phyloP scores from a whole-genome alignment of 2,113 vertebrate genomes.

The Neolamprologus devosi region DNA sequence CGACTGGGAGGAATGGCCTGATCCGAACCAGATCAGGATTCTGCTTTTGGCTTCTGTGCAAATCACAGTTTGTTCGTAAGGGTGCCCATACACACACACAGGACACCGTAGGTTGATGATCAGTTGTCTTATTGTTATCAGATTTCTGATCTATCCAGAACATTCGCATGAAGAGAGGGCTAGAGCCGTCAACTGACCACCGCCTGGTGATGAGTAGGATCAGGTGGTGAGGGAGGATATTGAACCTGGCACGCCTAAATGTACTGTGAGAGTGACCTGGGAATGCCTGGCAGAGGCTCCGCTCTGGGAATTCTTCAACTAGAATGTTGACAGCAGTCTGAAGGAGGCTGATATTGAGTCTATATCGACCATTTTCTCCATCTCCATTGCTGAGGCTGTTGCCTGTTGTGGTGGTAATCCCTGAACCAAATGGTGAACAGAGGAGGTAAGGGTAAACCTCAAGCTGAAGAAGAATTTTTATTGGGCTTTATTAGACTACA shows the following conservation, averaged over 20 bases:
- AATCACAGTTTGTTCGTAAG: neutral
- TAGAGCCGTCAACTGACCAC: neutral
- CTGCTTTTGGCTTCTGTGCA: neutral
- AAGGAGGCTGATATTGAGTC: neutral
- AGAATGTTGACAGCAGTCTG: neutral
- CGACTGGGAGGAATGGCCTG: neutral
- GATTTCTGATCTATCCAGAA: neutral
- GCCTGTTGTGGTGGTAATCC: neutral
- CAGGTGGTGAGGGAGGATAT: neutral
- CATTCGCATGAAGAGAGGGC: neutral
- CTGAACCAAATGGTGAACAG: neutral
- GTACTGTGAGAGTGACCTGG: neutral
- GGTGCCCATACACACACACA: neutral
- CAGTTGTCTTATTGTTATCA: neutral
- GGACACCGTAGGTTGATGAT: neutral
- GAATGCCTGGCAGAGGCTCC: neutral
- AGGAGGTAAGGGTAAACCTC: accelerated
- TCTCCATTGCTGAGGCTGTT: neutral
- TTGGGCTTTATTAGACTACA: neutral
- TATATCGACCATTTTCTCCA: neutral
- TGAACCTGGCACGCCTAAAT: neutral
- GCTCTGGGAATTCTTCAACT: neutral
- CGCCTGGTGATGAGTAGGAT: neutral
- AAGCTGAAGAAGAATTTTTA: neutral
- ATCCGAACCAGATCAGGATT: neutral